Percentiles rank a stretch among this genome's conserved stretches.
phyloP scores from a whole-genome alignment of 1,140 invertebrate genomes.

The Saccostrea cuccullata region DNA sequence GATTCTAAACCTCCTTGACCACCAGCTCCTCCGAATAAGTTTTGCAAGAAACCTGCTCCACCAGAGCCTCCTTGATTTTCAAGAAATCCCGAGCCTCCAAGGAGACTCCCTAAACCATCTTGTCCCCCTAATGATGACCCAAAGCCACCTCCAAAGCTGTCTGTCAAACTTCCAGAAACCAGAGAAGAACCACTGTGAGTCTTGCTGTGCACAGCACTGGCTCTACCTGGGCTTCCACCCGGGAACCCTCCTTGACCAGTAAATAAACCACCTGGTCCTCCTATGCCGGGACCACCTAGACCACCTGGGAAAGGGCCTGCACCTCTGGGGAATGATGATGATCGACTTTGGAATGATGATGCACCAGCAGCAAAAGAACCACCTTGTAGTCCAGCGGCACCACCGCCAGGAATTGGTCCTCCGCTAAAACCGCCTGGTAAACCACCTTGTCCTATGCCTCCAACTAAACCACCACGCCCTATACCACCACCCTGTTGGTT shows the following conservation, averaged over 20 bases:
- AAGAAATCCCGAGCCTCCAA: not conserved
- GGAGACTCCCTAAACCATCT: not conserved
- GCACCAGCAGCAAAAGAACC: not conserved
- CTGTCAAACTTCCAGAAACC: not conserved
- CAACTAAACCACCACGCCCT: not conserved
- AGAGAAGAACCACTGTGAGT: slow-evolving; percentile 18
- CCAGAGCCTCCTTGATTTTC: not conserved
- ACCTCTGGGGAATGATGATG: not conserved
- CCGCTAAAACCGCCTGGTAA: not conserved
- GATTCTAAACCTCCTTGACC: not conserved
- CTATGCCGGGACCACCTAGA: not conserved
- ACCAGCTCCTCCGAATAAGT: not conserved
- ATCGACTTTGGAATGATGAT: not conserved
- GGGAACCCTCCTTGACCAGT: not conserved
- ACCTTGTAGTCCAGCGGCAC: not conserved
- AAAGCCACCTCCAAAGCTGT: not conserved
- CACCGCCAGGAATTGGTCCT: not conserved
- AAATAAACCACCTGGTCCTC: not conserved
- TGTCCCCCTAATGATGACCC: not conserved
- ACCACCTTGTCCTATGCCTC: slow-evolving; percentile 4
- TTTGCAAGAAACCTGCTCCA: not conserved
- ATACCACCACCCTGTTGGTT: not conserved
- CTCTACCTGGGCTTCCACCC: not conserved
- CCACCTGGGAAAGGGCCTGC: not conserved
- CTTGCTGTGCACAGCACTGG: not conserved